phyloP scores from a whole-genome alignment of 2,113 vertebrate genomes.

The Pseudonaja textilis region DNA sequence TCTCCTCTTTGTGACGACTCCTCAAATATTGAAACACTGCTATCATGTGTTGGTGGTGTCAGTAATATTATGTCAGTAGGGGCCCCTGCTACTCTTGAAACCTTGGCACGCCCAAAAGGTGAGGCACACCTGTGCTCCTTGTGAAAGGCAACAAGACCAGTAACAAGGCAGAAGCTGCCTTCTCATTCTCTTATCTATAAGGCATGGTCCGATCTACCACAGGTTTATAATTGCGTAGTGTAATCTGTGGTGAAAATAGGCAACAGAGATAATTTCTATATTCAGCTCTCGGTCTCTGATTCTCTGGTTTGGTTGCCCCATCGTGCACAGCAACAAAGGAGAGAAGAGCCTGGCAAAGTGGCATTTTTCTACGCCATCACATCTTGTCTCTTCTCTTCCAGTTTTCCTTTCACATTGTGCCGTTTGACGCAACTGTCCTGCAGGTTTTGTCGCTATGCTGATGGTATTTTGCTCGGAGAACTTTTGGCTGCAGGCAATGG shows the following conservation, averaged over 20 bases:
- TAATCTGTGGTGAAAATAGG: background rate
- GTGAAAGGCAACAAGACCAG: slow-evolving; percentile 5
- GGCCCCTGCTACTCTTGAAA: background rate
- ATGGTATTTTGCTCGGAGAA: background rate
- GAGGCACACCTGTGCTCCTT: background rate
- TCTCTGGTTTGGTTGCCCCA: background rate
- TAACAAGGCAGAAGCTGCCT: background rate
- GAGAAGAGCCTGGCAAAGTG: background rate
- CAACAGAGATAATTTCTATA: background rate
- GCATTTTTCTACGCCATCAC: background rate
- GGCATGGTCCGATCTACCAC: background rate
- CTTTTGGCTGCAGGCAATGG: background rate
- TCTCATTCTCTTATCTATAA: background rate
- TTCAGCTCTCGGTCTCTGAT: background rate
- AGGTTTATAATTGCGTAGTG: background rate
- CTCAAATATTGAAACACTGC: background rate
- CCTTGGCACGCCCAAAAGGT: background rate
- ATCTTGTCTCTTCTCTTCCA: background rate
- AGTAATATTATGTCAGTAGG: background rate
- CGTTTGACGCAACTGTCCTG: background rate
- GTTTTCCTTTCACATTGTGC: background rate
- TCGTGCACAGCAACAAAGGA: background rate
- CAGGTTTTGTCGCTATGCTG: background rate
- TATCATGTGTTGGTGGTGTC: background rate
- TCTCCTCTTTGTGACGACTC: background rate